Evolutionary conservation across 37 sponge, comb jelly and placozoan species (phyloP).

Genomic region (Chondrosia reniformis): DNA sequence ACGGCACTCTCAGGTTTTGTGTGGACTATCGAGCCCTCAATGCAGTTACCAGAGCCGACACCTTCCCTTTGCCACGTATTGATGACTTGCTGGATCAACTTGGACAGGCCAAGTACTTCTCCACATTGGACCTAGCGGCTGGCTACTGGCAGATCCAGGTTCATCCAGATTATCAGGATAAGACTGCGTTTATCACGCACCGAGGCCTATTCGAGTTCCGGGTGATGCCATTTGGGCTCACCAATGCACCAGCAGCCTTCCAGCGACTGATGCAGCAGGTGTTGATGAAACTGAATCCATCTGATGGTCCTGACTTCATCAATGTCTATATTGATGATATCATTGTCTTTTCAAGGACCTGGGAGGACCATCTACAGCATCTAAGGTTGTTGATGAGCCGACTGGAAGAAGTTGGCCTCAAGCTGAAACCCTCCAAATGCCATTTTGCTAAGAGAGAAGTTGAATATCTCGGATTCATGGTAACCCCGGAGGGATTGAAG

Average conservation of each 20-base stretch:
- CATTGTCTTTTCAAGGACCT: slow-evolving; percentile 28
- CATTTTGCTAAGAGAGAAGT: slow-evolving; percentile 31
- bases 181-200: slow-evolving; percentile 12
- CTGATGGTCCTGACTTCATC: slow-evolving; percentile 27
- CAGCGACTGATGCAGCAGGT: slow-evolving; percentile 39
- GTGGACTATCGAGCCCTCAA: slow-evolving; percentile 35
- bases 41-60: slow-evolving; percentile 38
- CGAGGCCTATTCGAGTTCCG: slow-evolving; percentile 18
- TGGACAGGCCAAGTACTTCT: slow-evolving; percentile 26
- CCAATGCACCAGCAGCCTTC: slow-evolving; percentile 42
- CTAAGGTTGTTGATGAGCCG: slow-evolving; percentile 2
- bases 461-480: slow-evolving; percentile 24
- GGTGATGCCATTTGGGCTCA: slow-evolving; percentile 21
- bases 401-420: slow-evolving; percentile 12
- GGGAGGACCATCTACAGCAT: slow-evolving; percentile 34
- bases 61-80: slow-evolving; percentile 34
- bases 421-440: slow-evolving; percentile 39
- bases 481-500: slow-evolving; percentile 23
- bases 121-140: slow-evolving; percentile 28
- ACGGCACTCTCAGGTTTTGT: slow-evolving; percentile 8
- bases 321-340: slow-evolving; percentile 47
- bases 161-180: slow-evolving; percentile 33
- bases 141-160: slow-evolving; percentile 43
- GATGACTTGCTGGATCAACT: slow-evolving; percentile 46
- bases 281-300: slow-evolving; percentile 21